These are phyloP conservation scores for Halichondria panicea DNA, from an alignment of 37 sponge, comb jelly and placozoan genomes.

Conservation along the genomic window DNA sequence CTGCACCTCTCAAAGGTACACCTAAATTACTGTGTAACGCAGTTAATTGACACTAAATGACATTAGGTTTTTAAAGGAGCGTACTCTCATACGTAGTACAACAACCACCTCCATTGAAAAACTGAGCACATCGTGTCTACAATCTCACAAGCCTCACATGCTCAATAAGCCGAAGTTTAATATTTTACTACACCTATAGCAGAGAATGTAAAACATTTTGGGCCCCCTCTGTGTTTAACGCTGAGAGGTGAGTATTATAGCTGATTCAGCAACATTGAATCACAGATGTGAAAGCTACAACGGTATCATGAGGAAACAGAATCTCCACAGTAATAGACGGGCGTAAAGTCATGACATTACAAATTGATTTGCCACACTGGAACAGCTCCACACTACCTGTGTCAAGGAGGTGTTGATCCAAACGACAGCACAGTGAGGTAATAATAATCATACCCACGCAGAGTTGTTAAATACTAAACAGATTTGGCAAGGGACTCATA, in stretches of 20 bases:
- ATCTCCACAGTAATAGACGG: constrained; percentile 36
- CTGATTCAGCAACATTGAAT: no score
- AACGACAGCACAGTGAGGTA: no score
- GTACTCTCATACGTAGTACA: no score
- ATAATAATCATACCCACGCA: no score
- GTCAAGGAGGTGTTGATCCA: constrained; percentile 1
- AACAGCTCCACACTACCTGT: constrained; percentile 2
- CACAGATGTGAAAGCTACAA: constrained; percentile 50
- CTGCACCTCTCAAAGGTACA: not conserved
- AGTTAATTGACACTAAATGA: not conserved
- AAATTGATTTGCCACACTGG: constrained; percentile 7
- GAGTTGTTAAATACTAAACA: no score
- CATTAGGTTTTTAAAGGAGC: constrained; percentile 21
- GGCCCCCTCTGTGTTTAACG: constrained; percentile 27
- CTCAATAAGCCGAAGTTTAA: constrained; percentile 33
- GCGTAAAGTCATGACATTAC: constrained; percentile 46
- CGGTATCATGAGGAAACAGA: constrained; percentile 12
- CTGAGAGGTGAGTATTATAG: constrained; percentile 35
- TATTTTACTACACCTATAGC: constrained; percentile 30
- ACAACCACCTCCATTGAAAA: no score
- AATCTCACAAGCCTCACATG: not conserved
- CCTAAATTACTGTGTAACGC: not conserved
- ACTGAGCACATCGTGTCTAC: no score
- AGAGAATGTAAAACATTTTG: constrained; percentile 34
- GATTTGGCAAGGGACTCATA: no score